Evolutionary conservation across 2,797 vertebrate genomes (phyloP).

Genomic region (Sebastes kiyomatsui): DNA sequence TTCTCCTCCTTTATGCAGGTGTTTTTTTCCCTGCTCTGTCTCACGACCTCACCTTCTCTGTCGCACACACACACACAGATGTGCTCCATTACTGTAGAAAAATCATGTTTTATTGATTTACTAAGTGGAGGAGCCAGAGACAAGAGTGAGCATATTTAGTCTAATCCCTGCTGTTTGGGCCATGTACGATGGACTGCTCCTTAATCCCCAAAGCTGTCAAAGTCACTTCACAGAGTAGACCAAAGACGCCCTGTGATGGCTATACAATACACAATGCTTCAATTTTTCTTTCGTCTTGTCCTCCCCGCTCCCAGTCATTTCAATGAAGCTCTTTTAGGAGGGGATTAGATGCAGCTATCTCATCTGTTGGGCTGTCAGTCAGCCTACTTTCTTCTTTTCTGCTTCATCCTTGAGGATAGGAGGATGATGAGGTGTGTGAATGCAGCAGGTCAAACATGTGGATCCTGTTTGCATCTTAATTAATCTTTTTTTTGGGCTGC

Average conservation of each 20-base stretch:
- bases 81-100: conserved; percentile 24
- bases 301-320: conserved; percentile 56
- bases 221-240: conserved; percentile 67
- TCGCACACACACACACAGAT: neutral
- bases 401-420: conserved; percentile 15
- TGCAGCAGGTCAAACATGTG: conserved; percentile 49
- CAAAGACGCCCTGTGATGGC: conserved; percentile 59
- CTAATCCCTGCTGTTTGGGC: conserved; percentile 71
- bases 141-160: conserved; percentile 63
- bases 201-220: conserved; percentile 79
- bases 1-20: conserved; percentile 22
- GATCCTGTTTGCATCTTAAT: conserved; percentile 16
- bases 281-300: conserved; percentile 62
- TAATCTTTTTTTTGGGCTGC: neutral
- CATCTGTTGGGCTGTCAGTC: conserved; percentile 78
- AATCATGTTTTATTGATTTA: conserved; percentile 71
- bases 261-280: conserved; percentile 71
- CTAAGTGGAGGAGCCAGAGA: conserved; percentile 56
- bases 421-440: conserved; percentile 44
- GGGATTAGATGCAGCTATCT: conserved; percentile 76
- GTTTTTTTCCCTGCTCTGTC: conserved; percentile 27
- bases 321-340: conserved; percentile 68
- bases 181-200: conserved; percentile 60
- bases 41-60: conserved; percentile 3
- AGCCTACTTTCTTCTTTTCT: conserved; percentile 47